phyloP scores from a whole-genome alignment of 2,797 vertebrate genomes.

The Myotis daubentonii region DNA sequence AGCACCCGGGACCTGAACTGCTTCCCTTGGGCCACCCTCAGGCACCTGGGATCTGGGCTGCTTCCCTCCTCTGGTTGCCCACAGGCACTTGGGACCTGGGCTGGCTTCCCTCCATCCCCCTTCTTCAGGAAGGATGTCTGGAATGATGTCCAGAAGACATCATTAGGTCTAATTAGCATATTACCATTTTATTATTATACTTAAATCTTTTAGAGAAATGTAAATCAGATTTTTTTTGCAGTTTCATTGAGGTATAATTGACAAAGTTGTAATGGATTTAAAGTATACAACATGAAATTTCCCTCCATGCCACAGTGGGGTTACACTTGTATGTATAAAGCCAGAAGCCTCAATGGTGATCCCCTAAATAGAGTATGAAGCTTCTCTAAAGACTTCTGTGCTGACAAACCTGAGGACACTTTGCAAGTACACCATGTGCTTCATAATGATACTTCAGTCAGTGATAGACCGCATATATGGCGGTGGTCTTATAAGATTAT shows the following conservation, averaged over 20 bases:
- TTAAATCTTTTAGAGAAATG: conserved; percentile 18
- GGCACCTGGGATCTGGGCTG: too few relatives aligned
- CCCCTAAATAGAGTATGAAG: not conserved
- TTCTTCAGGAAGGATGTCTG: too few relatives aligned
- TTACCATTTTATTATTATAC: not conserved
- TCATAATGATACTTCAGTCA: not conserved
- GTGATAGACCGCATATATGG: not conserved
- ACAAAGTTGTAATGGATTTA: not conserved
- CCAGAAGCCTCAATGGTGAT: not conserved
- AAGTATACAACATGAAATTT: not conserved
- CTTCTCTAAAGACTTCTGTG: not conserved
- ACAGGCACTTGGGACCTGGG: too few relatives aligned
- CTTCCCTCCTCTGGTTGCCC: too few relatives aligned
- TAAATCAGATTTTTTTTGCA: not conserved
- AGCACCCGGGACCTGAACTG: too few relatives aligned
- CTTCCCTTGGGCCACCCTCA: too few relatives aligned
- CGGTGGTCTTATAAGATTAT: not conserved
- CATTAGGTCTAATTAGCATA: too few relatives aligned
- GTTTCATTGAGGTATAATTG: not conserved
- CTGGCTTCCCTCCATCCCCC: too few relatives aligned
- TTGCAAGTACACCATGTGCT: not conserved
- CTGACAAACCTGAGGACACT: not conserved
- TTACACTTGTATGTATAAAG: not conserved
- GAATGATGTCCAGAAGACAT: too few relatives aligned
- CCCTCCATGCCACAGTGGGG: not conserved